Base-by-base conservation (phyloP, 2,888 invertebrate genomes). In the Dryocosmus kuriphilus region DNA sequence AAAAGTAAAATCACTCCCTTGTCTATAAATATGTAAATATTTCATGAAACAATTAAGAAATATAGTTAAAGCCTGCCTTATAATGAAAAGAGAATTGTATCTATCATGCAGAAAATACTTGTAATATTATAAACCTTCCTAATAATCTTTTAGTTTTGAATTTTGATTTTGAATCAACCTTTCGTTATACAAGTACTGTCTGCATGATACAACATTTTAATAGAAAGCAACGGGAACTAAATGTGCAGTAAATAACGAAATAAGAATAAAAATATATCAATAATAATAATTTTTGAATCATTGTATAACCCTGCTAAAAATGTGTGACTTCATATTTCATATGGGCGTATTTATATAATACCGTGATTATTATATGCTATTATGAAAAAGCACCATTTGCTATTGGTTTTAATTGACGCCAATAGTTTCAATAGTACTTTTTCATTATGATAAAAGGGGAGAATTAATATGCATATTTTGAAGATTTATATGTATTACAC, bases 361-460 rank as follows among this genome's bases (percentile, higher is more conserved):
- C 51, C 71, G 51, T 71, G 71, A 71, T 71, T 71, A 71, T 71
- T 71, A 71, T 71, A 71, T 71, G 71, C 71, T 51, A 11, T 46
- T 51, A 7, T 30, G 46, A 32, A 71, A 71, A 71, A 51, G 51
- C 19, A 30, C 30, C 11, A 51, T 71, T 30, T 14, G 14, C n/a
- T 24, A n/a, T 51, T 51, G 9, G 19, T 27, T 14, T 4, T 6
- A 8, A 57, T 24, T 57, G 24, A 57, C 14, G 11, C 27, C 46
- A 51, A 30, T 71, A 11, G 30, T 30, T n/a, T 71, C n/a, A 71
- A 51, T 71, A 51, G 8, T 51, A 27, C 19, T 71, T 71, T 51
- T 67, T 27, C 3, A 19, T 51, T 19, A n/a, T n/a, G 3, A 71
- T 30, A 71, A 71, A 71, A n/a, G 30, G 14, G 30, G 30, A 51